Percentiles rank a stretch among this genome's conserved stretches.
These are phyloP conservation scores for Metallyticus violacea DNA, from an alignment of 2,888 invertebrate species.

Conservation along the genomic window DNA sequence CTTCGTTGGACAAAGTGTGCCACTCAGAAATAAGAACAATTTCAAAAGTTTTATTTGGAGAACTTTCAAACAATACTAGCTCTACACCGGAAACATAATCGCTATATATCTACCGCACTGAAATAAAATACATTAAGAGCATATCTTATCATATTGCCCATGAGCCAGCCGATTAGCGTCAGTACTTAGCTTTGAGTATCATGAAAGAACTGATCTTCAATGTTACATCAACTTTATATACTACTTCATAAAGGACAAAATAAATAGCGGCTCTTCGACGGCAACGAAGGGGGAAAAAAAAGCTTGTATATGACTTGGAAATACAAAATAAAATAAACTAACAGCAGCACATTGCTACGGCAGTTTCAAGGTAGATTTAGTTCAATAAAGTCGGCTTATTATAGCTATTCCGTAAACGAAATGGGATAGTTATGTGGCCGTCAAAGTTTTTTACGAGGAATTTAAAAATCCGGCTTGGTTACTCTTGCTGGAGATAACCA, in stretches of 20 bases:
- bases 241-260: not conserved
- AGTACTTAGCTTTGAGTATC: not conserved
- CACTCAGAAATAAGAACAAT: too few relatives aligned
- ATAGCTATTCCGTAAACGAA: not conserved
- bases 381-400: constrained; percentile 11
- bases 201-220: not conserved
- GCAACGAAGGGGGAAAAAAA: not conserved
- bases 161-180: not conserved
- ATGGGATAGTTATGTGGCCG: not conserved
- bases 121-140: too few relatives aligned
- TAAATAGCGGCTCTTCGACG: not conserved
- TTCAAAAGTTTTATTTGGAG: too few relatives aligned
- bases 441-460: not conserved
- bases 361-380: not conserved
- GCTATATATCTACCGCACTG: too few relatives aligned
- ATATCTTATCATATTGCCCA: not conserved
- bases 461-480: not conserved
- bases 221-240: not conserved
- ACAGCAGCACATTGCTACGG: not conserved
- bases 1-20: too few relatives aligned
- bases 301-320: not conserved
- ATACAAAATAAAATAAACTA: not conserved
- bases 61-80: too few relatives aligned
- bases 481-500: not conserved
- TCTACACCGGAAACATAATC: too few relatives aligned